Evolutionary conservation across 2,113 vertebrate species (phyloP).

Genomic region (Drymodes brunneopygia): DNA sequence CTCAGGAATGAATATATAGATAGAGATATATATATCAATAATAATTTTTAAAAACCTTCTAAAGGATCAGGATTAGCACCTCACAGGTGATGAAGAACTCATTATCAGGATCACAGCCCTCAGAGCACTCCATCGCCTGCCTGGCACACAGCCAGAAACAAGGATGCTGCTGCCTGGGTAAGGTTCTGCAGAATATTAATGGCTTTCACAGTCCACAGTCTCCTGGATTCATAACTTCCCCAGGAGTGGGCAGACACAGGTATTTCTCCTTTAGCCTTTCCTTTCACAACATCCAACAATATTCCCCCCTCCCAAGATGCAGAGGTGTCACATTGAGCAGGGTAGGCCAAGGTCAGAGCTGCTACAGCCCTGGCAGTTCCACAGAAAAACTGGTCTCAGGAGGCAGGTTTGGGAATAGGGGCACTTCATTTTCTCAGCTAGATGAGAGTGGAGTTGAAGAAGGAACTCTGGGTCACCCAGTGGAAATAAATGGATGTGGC

Average conservation of each 20-base stretch:
- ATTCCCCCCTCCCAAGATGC: neutral
- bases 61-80: slow-evolving; percentile 5
- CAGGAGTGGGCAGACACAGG: neutral
- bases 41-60: neutral
- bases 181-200: neutral
- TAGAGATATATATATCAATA: neutral
- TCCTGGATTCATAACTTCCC: neutral
- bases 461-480: neutral
- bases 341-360: neutral
- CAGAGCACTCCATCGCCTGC: neutral
- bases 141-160: neutral
- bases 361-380: neutral
- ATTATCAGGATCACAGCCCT: neutral
- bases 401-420: neutral
- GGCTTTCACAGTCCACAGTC: neutral
- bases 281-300: neutral
- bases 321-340: neutral
- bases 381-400: neutral
- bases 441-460: neutral
- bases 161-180: neutral
- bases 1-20: neutral
- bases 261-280: neutral
- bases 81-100: neutral
- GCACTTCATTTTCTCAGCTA: neutral
- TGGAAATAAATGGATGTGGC: neutral